Evolutionary conservation across 2,888 invertebrate species (phyloP).

Genomic region (Hirtodrosophila trivittata): DNA sequence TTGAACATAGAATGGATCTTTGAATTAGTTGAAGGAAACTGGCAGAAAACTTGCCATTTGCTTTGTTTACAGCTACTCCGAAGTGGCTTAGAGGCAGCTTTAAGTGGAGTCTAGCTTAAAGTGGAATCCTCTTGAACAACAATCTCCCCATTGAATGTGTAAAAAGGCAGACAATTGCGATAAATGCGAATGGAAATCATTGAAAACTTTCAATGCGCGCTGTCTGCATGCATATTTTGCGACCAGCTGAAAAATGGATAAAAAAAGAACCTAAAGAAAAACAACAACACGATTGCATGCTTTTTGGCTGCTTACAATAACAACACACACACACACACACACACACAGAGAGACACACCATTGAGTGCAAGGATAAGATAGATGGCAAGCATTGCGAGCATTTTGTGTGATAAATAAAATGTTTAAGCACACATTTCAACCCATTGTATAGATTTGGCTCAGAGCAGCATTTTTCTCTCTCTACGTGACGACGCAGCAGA

Average conservation of each 20-base stretch:
- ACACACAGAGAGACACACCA: too few relatives aligned
- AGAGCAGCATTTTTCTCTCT: conserved; percentile 48
- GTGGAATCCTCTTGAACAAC: conserved; percentile 3
- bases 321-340: conserved; percentile 18
- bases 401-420: conserved; percentile 79
- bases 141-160: conserved; percentile 38
- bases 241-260: conserved; percentile 8
- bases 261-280: background rate
- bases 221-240: conserved; percentile 60
- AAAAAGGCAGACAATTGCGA: conserved; percentile 74
- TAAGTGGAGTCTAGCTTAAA: too few relatives aligned
- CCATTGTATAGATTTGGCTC: conserved; percentile 75
- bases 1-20: too few relatives aligned
- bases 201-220: conserved; percentile 75
- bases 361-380: conserved; percentile 39
- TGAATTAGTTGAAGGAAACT: too few relatives aligned
- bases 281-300: conserved; percentile 24
- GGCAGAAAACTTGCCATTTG: too few relatives aligned
- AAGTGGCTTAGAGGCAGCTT: too few relatives aligned
- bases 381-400: conserved; percentile 52
- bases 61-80: too few relatives aligned
- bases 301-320: conserved; percentile 39
- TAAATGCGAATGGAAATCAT: conserved; percentile 71
- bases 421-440: conserved; percentile 75
- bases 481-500: conserved; percentile 49